Evolutionary conservation across 2,888 invertebrate genomes (phyloP).

Genomic region (Cephonodes hylas): DNA sequence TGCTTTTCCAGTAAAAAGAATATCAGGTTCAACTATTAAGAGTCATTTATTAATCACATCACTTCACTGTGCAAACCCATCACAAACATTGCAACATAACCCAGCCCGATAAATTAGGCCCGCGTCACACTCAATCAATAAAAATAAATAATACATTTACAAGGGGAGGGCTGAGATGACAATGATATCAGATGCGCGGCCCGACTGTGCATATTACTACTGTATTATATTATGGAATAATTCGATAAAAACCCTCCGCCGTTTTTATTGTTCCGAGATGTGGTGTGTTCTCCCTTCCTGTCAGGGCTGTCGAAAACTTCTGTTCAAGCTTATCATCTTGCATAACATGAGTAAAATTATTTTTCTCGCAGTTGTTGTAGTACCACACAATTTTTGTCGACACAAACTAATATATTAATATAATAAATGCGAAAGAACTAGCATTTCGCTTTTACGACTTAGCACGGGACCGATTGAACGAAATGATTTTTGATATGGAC

Average conservation of each 20-base stretch:
- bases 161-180: constrained; percentile 40
- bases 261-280: constrained; percentile 55
- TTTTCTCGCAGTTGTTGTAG: no score
- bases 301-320: constrained; percentile 41
- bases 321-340: not conserved
- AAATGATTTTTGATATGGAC: no score
- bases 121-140: constrained; percentile 33
- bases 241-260: constrained; percentile 61
- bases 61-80: not conserved
- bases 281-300: constrained; percentile 29
- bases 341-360: no score
- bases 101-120: constrained; percentile 8
- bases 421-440: no score
- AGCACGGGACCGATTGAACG: no score
- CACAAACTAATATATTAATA: no score
- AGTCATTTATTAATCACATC: not conserved
- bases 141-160: constrained; percentile 58
- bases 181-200: constrained; percentile 55
- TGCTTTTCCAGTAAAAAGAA: no score
- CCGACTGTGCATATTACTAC: constrained; percentile 42
- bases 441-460: no score
- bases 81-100: not conserved
- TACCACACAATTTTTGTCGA: no score
- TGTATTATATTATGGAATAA: constrained; percentile 67
- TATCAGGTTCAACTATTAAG: no score